These are phyloP conservation scores for Enteromius radiatus DNA, from an alignment of 2,797 vertebrate genomes.

Conservation along the genomic window DNA sequence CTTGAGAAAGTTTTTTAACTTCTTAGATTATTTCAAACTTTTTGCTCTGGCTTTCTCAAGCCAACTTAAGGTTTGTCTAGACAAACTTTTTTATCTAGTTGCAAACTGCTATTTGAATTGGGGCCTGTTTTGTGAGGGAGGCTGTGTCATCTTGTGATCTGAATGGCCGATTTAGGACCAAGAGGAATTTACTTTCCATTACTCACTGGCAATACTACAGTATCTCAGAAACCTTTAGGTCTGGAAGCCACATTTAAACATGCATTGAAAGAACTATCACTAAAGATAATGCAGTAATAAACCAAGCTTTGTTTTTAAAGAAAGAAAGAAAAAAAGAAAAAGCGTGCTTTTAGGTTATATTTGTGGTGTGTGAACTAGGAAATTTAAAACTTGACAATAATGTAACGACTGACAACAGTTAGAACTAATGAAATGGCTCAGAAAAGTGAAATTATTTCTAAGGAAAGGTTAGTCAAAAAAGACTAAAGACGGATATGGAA, in stretches of 20 bases:
- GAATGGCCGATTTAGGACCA: background rate
- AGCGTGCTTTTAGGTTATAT: background rate
- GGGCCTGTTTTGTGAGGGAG: background rate
- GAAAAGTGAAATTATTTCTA: background rate
- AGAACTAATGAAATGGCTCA: background rate
- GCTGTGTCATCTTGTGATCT: background rate
- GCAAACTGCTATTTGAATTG: background rate
- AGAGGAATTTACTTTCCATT: background rate
- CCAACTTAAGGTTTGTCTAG: no score
- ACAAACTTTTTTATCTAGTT: background rate
- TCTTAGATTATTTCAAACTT: no score
- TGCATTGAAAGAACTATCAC: background rate
- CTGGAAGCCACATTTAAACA: constrained; percentile 3
- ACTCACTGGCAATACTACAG: background rate
- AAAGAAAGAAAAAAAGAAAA: no score
- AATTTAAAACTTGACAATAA: background rate
- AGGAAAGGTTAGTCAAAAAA: no score
- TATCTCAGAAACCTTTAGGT: background rate
- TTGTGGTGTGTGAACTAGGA: background rate
- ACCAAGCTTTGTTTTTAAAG: background rate
- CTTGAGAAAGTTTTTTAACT: no score
- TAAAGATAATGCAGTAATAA: background rate
- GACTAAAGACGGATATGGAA: no score
- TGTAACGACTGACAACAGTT: background rate
- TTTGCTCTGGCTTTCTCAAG: no score